Percentiles rank a stretch among this genome's conserved stretches.
phyloP scores from a whole-genome alignment of 2,797 vertebrate species.

The Knipowitschia caucasica region DNA sequence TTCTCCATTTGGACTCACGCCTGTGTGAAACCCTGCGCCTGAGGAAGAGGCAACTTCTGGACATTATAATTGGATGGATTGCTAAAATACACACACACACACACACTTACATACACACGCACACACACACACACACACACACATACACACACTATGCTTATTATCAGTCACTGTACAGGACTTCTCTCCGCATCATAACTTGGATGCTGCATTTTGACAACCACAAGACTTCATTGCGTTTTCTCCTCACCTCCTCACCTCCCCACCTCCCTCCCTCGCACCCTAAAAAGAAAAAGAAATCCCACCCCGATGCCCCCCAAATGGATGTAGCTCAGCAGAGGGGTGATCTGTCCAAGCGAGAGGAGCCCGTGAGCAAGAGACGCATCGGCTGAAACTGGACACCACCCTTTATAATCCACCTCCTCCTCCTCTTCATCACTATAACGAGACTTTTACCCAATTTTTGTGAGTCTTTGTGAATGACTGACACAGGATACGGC shows the following conservation, averaged over 20 bases:
- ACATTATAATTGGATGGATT: slow-evolving; percentile 2
- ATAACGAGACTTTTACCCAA: no score
- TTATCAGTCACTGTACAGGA: no score
- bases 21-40: slow-evolving; percentile 12
- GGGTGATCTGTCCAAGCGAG: slow-evolving; percentile 71
- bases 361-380: slow-evolving; percentile 70
- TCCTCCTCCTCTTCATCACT: slow-evolving; percentile 3
- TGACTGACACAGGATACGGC: slow-evolving; percentile 29
- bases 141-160: no score
- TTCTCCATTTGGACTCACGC: neutral
- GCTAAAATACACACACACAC: neutral
- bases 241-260: neutral
- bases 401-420: slow-evolving; percentile 27
- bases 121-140: no score
- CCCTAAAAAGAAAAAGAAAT: no score
- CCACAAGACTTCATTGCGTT: neutral
- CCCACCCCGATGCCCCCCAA: slow-evolving; percentile 48
- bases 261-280: no score
- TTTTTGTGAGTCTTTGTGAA: no score
- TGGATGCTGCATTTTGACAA: no score
- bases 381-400: slow-evolving; percentile 75
- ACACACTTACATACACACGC: no score
- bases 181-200: no score
- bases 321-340: slow-evolving; percentile 67
- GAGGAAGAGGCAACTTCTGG: slow-evolving; percentile 55